Evolutionary conservation across 2,797 vertebrate species (phyloP), one percentile per base, ranked within the genome.

Genomic region (Nannoperca australis): DNA sequence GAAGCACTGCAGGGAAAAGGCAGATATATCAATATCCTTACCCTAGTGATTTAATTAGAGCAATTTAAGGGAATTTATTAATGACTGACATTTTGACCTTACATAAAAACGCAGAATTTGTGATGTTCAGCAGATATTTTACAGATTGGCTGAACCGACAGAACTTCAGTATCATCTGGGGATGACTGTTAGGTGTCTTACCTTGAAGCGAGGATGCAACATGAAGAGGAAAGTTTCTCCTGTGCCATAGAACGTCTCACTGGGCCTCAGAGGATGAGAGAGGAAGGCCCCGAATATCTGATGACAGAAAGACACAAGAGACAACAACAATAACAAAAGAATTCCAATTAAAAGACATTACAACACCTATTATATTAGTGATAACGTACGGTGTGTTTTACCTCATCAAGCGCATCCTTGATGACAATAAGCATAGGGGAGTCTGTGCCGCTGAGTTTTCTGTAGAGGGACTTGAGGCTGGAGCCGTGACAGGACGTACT

Each of bases 161-260:
- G 20, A 47, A 51, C 20, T 11, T 2, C 34, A 51, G 20, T 14
- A 32, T 3, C 64, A 14, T 17, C n/a, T 36, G 15, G 10, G 8
- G 42, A 2, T 0, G 14, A 17, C 1, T 27, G 22, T 54, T 7
- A 7, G 18, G 12, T 2, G 36, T 2, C 56, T 78, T 58, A 96
- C 96, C 94, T 96, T 96, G 85, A 95, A 95, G 44, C 94, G 94
- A 78, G 95, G 95, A 82, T 94, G 94, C 75, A 96, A 84, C 90
- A 95, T 95, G 83, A 95, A 96, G 65, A 96, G 94, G 80, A 96
- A 96, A 0, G 95, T 96, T 88, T 96, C 95, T 82, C 96, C 96
- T 3, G 95, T 96, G 40, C 96, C 96, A 7, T 96, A 96, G 82
- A 96, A 96, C 0, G 40, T 90, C 55, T 96, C 95, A 42, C 96